Base-by-base conservation (phyloP, 92 coral and sea anemone genomes). In the Palythoa heliodiscus region DNA sequence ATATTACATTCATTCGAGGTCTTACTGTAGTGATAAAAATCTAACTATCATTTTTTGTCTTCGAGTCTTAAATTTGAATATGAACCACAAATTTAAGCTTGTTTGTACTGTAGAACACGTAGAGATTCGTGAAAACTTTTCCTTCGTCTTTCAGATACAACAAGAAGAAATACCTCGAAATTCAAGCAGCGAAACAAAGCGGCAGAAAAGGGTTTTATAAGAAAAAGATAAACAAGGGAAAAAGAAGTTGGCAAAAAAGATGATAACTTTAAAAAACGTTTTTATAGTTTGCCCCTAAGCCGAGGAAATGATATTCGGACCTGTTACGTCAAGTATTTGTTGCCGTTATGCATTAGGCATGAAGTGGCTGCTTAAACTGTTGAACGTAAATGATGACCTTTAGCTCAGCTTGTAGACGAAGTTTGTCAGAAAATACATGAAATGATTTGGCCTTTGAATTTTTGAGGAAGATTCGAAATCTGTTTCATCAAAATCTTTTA, bases 131-230 rank as follows among this genome's bases (percentile, higher is more conserved):
- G 43, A 19, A 8, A 3, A 14, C 16, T 5, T 16, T 55, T 52
- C 9, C 24, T 47, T 8, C 14, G 22, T 67, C 52, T 77, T 78
- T 15, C 77, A 96, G 98, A 71, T 96, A 94, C 90, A 96, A 96
- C 95, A 96, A 96, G 89, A 93, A 92, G 84, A 96, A 94, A 85
- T 96, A 77, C 82, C 80, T 92, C 55, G 98, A 96, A 87, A 94
- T 96, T 63, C 98, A 96, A 81, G 91, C 98, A 53, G 58, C 95
- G 7, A 95, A 90, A 58, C 92, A 94, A 88, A 90, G 95, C 71
- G 98, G 95, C 25, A 93, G 87, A 79, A 96, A 92, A 67, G 93
- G 96, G 69, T 94, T 96, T 87, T 90, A 91, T 89, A 94, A 81
- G 84, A 91, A 91, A 88, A 94, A 90, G 77, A 92, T 76, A 89